Evolutionary conservation across 2,113 vertebrate species (phyloP), one percentile per base, ranked within the genome.

Genomic region (Hippocampus barbouri): DNA sequence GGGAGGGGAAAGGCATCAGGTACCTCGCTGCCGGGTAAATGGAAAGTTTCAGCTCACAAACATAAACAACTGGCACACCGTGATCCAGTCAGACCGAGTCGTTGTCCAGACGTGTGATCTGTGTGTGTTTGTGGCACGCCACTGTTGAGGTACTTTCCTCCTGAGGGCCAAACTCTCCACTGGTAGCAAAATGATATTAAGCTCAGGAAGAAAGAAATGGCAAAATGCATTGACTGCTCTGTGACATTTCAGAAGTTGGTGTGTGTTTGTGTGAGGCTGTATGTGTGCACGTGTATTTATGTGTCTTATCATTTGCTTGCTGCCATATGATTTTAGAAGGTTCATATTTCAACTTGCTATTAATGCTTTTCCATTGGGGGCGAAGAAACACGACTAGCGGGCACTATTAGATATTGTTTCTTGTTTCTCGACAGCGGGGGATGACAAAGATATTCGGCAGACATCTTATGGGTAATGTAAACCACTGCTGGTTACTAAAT

Each of bases 31-130:
- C 0, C 63, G 62, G 30, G 65, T 79, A 85, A 89, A 88, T 82
- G 82, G 82, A 87, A 87, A 87, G 76, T 83, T 84, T 85, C 79
- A 82, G 67, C 82, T 89, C 79, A 49, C 57, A 75, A 73, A 88
- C 83, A 83, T 83, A 82, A 81, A 89, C 84, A 87, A 78, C 79
- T 61, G 62, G 85, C 86, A 82, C 87, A 79, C 69, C 83, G 77
- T 87, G 83, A 90, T 85, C 74, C 76, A 85, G 83, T 72, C 25
- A 79, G 62, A 75, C 69, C 74, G 76, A 61, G 68, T 78, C 79
- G 70, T 70, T 76, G 76, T 84, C 75, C 79, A 80, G 73, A 82
- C 85, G 82, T 83, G 79, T 62, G 78, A 84, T 85, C 77, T 64
- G 72, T 84, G 75, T 84, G 72, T 83, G 64, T 85, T 74, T 78